Conservation (phyloP, 2,888 invertebrate genomes). For the Marronus borbonicus region DNA sequence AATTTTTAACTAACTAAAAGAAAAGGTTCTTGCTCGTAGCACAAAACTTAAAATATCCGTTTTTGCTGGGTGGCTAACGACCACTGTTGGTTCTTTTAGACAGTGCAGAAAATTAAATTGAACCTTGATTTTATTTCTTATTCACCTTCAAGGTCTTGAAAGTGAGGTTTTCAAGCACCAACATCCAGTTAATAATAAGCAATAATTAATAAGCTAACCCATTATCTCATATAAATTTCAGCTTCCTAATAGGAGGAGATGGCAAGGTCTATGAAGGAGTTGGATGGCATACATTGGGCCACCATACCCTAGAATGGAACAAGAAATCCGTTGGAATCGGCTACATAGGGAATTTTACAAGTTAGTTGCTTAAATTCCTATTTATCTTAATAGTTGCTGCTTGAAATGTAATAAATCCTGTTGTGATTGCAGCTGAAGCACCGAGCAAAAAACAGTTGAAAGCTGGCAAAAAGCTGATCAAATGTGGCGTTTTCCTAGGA, state of each 20-base stretch:
- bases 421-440: constrained; percentile 51
- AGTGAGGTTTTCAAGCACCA: too few species aligned
- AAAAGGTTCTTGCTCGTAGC: too few species aligned
- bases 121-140: too few species aligned
- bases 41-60: too few species aligned
- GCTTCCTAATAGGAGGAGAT: constrained; percentile 76
- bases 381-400: neutral
- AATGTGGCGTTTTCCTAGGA: constrained; percentile 70
- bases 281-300: constrained; percentile 75
- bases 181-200: too few species aligned
- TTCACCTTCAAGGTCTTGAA: too few species aligned
- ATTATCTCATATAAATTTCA: constrained; percentile 61
- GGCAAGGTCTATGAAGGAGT: constrained; percentile 76
- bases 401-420: too few species aligned
- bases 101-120: too few species aligned
- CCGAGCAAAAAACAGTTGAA: constrained; percentile 70
- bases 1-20: too few species aligned
- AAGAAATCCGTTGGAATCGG: constrained; percentile 73
- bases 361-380: constrained; percentile 55
- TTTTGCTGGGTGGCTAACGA: too few species aligned
- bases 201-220: too few species aligned
- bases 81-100: too few species aligned
- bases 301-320: constrained; percentile 74
- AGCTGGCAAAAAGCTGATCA: constrained; percentile 70
- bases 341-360: constrained; percentile 74